Conservation (phyloP, 2,797 vertebrate species). For the Tenualosa ilisha region DNA sequence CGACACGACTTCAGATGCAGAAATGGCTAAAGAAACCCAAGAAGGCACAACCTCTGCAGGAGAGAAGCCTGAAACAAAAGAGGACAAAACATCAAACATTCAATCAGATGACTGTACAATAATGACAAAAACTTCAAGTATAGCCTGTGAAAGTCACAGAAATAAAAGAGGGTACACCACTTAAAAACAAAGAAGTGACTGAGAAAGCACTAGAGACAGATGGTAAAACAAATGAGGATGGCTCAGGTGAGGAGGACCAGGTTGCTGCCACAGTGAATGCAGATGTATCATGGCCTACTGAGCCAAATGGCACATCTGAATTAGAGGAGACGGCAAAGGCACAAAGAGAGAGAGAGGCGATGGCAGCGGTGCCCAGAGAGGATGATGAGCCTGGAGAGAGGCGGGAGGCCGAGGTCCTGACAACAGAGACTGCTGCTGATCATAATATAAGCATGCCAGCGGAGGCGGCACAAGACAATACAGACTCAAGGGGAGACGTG, state of each 20-base stretch:
- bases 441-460: background rate
- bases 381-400: constrained; percentile 7
- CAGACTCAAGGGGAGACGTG: background rate
- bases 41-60: background rate
- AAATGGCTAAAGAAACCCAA: constrained; percentile 12
- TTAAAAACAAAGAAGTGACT: constrained; percentile 6
- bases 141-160: constrained; percentile 24
- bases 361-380: background rate
- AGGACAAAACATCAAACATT: constrained; percentile 2
- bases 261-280: background rate
- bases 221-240: background rate
- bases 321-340: constrained; percentile 39
- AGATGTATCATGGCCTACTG: background rate
- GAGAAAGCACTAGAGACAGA: background rate
- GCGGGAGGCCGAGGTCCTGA: background rate
- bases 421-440: constrained; percentile 33
- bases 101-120: background rate
- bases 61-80: background rate
- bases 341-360: constrained; percentile 2
- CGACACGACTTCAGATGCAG: constrained; percentile 21
- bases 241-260: background rate
- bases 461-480: background rate
- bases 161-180: background rate
- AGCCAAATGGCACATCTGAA: constrained; percentile 2
- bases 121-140: background rate